Evolutionary conservation across 2,888 invertebrate species (phyloP).

Genomic region (Hymenopus coronatus): DNA sequence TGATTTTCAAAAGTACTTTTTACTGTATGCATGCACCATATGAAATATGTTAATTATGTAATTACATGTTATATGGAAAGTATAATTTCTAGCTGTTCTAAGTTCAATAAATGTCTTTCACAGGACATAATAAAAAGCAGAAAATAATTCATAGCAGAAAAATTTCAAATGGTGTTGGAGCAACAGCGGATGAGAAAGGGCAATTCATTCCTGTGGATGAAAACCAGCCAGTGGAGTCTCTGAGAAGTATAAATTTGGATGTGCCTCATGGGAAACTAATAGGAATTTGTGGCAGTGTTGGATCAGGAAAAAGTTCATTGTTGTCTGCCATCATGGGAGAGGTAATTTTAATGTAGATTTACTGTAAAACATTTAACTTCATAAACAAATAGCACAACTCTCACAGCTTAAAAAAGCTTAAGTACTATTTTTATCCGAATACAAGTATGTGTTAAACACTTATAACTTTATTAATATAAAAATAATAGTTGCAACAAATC

Average conservation of each 20-base stretch:
- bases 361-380: background rate
- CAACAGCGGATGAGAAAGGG: slow-evolving; percentile 25
- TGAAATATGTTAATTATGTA: no score
- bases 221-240: slow-evolving; percentile 34
- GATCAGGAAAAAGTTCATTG: slow-evolving; percentile 49
- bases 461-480: no score
- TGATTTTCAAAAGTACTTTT: no score
- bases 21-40: no score
- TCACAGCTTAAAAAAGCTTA: no score
- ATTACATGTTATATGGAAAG: no score
- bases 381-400: no score
- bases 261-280: slow-evolving; percentile 43
- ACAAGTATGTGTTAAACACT: no score
- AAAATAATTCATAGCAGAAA: background rate
- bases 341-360: slow-evolving; percentile 37
- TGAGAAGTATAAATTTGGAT: slow-evolving; percentile 39
- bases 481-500: no score
- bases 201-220: slow-evolving; percentile 28
- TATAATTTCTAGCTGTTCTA: background rate
- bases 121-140: background rate
- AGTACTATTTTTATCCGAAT: no score
- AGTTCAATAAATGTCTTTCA: background rate
- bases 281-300: slow-evolving; percentile 47
- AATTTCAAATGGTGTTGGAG: slow-evolving; percentile 12
- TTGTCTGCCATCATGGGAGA: slow-evolving; percentile 48